A percentile compares a stretch with the other conserved stretches of the same genome.
Conservation (phyloP, 2,797 vertebrate species). For the Nyctalus aviator region DNA sequence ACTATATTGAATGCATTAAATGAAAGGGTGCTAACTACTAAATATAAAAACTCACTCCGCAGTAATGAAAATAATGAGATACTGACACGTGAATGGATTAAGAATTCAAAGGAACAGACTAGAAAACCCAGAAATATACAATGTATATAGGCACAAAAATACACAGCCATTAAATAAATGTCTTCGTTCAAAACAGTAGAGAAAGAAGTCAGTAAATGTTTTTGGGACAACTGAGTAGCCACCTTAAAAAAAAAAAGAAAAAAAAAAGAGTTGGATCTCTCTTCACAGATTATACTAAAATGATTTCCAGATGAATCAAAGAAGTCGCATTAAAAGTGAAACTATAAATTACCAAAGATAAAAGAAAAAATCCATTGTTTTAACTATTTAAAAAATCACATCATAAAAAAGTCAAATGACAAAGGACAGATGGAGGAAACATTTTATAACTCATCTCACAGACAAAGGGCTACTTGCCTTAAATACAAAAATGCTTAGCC, state of each 20-base stretch:
- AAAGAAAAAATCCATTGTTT: conserved; percentile 60
- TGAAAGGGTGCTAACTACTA: background rate
- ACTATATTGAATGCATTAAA: background rate
- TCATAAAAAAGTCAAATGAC: conserved; percentile 56
- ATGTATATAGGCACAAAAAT: background rate
- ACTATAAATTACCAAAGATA: conserved; percentile 62
- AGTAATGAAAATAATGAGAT: background rate
- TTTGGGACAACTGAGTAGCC: background rate
- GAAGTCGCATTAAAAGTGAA: conserved; percentile 51
- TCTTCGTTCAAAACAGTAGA: conserved; percentile 16
- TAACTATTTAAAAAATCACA: conserved; percentile 19
- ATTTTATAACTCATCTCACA: conserved; percentile 13
- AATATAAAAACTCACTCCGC: conserved; percentile 7
- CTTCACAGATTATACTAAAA: conserved; percentile 55
- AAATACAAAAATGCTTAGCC: conserved; percentile 14
- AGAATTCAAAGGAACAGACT: background rate
- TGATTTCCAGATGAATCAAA: conserved; percentile 72
- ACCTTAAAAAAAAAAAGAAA: background rate
- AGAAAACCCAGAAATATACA: background rate
- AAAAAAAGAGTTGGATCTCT: conserved; percentile 10
- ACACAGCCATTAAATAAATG: conserved; percentile 17
- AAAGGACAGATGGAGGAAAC: conserved; percentile 43
- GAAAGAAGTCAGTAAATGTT: conserved; percentile 36
- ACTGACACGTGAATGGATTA: background rate
- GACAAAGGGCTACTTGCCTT: conserved; percentile 39